These are phyloP conservation scores for Glossosoma conforme DNA, from an alignment of 1,140 invertebrate species.

Conservation along the genomic window DNA sequence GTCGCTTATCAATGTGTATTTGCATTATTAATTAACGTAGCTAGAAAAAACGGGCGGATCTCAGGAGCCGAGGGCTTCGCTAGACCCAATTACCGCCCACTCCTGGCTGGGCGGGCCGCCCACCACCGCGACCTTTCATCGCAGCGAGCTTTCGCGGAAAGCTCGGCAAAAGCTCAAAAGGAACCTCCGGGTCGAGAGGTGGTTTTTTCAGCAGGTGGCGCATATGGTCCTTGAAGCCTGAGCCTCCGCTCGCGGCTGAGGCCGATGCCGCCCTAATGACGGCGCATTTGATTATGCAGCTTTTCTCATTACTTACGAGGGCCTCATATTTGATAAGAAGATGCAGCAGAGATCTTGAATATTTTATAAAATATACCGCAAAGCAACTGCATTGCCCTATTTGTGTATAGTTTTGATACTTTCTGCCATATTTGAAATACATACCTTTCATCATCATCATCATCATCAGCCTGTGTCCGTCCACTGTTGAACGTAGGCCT, in stretches of 20 bases:
- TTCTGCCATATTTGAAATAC: no score
- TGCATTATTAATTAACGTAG: slow-evolving; percentile 20
- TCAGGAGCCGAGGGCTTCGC: neutral
- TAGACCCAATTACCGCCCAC: slow-evolving; percentile 18
- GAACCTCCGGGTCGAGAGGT: neutral
- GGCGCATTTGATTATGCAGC: slow-evolving; percentile 22
- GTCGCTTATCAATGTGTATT: slow-evolving; percentile 17
- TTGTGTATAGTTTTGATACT: no score
- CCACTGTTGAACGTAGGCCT: neutral
- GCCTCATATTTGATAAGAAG: slow-evolving; percentile 7
- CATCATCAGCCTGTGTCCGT: no score
- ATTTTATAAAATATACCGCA: neutral
- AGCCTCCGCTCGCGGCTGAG: no score
- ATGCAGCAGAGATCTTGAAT: neutral
- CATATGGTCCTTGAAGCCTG: no score
- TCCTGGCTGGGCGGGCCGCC: neutral
- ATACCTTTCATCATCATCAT: no score
- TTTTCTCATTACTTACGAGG: slow-evolving; percentile 17
- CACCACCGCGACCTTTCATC: no score
- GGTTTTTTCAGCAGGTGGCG: slow-evolving; percentile 10
- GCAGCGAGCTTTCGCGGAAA: neutral
- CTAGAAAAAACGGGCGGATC: slow-evolving; percentile 3
- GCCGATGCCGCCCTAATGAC: slow-evolving; percentile 19
- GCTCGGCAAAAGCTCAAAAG: neutral
- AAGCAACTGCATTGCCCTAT: no score